phyloP scores from a whole-genome alignment of 2,888 invertebrate species.

The Adelognathus sp. region DNA sequence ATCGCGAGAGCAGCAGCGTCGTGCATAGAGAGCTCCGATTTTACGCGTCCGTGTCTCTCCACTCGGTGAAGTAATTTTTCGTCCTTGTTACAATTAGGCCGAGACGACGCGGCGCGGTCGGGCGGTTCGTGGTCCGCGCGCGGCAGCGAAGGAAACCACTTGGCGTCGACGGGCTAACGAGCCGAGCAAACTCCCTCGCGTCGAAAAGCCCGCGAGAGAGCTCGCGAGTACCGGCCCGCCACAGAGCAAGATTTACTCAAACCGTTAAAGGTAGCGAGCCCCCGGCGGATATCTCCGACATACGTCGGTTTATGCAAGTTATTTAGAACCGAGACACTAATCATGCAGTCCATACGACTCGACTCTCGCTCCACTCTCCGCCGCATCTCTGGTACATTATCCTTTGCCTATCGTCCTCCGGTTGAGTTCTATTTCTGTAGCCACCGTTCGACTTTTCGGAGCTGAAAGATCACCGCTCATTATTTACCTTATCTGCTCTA shows the following conservation, averaged over 20 bases:
- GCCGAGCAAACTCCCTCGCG: conserved; percentile 69
- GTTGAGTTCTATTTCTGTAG: background rate
- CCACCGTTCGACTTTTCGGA: background rate
- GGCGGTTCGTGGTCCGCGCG: conserved; percentile 9
- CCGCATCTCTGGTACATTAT: background rate
- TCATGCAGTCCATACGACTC: conserved; percentile 39
- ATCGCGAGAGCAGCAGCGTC: background rate
- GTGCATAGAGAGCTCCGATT: background rate
- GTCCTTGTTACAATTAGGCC: conserved; percentile 62
- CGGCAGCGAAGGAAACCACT: conserved; percentile 67
- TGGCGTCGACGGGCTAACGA: conserved; percentile 73
- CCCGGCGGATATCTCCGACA: conserved; percentile 33
- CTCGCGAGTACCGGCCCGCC: background rate
- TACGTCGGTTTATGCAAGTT: conserved; percentile 65
- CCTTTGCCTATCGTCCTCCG: background rate
- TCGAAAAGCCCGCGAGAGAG: conserved; percentile 56
- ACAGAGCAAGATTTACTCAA: conserved; percentile 50
- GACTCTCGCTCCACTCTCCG: background rate
- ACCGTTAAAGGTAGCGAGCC: conserved; percentile 44
- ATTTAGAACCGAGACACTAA: conserved; percentile 74
- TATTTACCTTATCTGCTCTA: background rate
- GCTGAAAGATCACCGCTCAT: background rate
- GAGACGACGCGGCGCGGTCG: conserved; percentile 23
- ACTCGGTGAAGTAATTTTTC: conserved; percentile 40
- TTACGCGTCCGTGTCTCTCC: background rate